phyloP scores from a whole-genome alignment of 23 tunicate genomes.

The Halocynthia aurantium region DNA sequence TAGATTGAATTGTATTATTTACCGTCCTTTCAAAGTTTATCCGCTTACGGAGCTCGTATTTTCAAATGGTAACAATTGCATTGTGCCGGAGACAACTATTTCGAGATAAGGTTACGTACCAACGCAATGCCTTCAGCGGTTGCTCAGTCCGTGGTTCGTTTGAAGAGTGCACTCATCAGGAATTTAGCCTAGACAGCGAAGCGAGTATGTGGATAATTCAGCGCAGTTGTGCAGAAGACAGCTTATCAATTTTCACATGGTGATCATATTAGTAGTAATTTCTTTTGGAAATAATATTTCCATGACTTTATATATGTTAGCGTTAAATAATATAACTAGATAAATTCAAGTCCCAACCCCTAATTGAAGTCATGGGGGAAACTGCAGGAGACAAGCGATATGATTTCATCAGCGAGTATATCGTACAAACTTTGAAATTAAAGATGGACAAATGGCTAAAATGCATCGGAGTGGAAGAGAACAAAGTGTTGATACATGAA shows the following conservation, averaged over 20 bases:
- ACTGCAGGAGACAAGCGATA: slow-evolving; percentile 71
- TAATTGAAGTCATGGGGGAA: slow-evolving; percentile 59
- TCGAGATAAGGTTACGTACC: slow-evolving; percentile 21
- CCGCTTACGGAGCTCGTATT: no score
- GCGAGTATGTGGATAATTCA: slow-evolving; percentile 1
- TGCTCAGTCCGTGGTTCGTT: not conserved
- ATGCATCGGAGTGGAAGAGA: slow-evolving; percentile 86
- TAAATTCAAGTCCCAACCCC: no score
- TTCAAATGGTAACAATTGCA: not conserved
- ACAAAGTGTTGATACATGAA: slow-evolving; percentile 75
- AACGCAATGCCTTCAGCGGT: slow-evolving; percentile 4
- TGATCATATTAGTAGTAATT: not conserved
- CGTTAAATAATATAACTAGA: no score
- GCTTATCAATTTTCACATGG: not conserved
- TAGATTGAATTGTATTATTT: no score
- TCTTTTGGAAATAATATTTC: no score
- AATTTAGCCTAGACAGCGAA: no score
- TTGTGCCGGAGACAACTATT: slow-evolving; percentile 2
- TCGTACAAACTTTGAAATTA: slow-evolving; percentile 61
- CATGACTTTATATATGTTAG: no score
- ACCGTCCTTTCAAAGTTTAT: no score
- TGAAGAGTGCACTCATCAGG: no score
- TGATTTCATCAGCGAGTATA: slow-evolving; percentile 63
- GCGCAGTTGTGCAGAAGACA: not conserved
- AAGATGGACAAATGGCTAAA: slow-evolving; percentile 96